Percentiles rank a stretch among this genome's conserved stretches.
Evolutionary conservation across 2,113 vertebrate species (phyloP).

Genomic region (Ptilorrhoa leucosticta): DNA sequence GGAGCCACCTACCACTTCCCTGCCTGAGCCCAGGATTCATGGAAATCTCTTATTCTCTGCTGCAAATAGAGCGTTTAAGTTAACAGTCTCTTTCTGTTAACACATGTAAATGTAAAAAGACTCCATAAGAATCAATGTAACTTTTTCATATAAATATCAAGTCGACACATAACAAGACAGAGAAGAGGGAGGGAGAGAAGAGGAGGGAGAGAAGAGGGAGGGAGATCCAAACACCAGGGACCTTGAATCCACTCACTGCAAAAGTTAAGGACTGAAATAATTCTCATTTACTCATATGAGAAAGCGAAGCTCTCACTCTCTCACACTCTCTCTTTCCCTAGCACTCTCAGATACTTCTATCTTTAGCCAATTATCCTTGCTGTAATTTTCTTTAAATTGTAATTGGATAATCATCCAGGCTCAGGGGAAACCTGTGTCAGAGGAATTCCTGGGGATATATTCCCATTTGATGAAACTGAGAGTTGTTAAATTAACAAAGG

Average conservation of each 20-base stretch:
- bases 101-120: background rate
- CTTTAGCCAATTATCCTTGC: conserved; percentile 22
- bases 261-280: background rate
- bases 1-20: background rate
- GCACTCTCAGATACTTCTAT: background rate
- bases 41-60: background rate
- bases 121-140: background rate
- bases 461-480: background rate
- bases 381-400: conserved; percentile 35
- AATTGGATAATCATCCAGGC: conserved; percentile 13
- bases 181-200: background rate
- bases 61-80: background rate
- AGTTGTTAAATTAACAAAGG: background rate
- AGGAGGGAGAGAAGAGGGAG: background rate
- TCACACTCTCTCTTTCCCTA: background rate
- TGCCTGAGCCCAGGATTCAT: background rate
- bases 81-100: background rate
- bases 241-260: background rate
- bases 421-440: background rate
- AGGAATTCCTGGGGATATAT: conserved; percentile 1
- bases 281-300: background rate
- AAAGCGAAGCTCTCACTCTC: background rate
- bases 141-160: background rate
- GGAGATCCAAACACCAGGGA: background rate
- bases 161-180: background rate